Evolutionary conservation across 2,797 vertebrate species (phyloP).

Genomic region (Gallinago solitaria): DNA sequence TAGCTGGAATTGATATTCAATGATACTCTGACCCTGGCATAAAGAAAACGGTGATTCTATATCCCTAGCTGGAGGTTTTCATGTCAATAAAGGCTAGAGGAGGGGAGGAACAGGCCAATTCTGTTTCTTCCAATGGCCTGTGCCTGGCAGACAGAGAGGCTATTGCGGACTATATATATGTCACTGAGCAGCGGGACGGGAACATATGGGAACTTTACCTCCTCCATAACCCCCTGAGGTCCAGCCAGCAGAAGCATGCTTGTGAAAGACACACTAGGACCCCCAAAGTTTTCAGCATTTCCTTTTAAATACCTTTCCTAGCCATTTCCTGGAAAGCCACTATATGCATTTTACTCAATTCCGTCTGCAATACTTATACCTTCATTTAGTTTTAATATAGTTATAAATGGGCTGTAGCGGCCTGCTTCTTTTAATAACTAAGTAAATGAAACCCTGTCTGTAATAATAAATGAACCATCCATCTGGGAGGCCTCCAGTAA

Average conservation of each 20-base stretch:
- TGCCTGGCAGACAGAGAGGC: background rate
- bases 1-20: background rate
- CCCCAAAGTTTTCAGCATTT: slow-evolving; percentile 55
- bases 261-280: slow-evolving; percentile 20
- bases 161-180: background rate
- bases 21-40: background rate
- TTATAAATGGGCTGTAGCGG: slow-evolving; percentile 66
- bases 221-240: background rate
- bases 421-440: slow-evolving; percentile 68
- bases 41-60: background rate
- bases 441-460: slow-evolving; percentile 72
- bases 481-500: slow-evolving; percentile 56
- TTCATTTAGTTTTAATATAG: slow-evolving; percentile 72
- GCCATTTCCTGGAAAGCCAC: slow-evolving; percentile 56
- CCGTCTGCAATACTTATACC: slow-evolving; percentile 52
- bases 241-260: background rate
- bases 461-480: slow-evolving; percentile 67
- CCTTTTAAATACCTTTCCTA: slow-evolving; percentile 48
- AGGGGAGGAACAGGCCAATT: background rate
- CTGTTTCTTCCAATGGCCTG: background rate
- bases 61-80: background rate
- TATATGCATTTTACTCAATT: slow-evolving; percentile 53
- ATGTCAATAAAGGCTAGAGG: background rate
- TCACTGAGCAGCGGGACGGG: background rate
- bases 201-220: slow-evolving; percentile 3